Base-by-base conservation (phyloP, 2,113 vertebrate genomes). In the Bubo scandiacus region DNA sequence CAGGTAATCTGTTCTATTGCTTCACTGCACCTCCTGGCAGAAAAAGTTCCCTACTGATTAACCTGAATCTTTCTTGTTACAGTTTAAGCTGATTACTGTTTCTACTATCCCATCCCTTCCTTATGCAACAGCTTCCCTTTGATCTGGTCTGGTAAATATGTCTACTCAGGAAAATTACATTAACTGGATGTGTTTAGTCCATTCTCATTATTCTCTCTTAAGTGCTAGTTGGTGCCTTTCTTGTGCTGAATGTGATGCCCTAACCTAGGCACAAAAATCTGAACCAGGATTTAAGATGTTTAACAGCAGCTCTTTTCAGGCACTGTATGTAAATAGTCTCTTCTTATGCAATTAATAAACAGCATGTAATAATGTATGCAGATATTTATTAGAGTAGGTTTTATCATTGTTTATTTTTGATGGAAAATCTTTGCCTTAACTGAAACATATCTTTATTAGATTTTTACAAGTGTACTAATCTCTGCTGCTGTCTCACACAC, bases 51-150 rank as follows among this genome's bases (percentile, higher is more conserved):
- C 20, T 45, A 6, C 42, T 61, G 77, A 91, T 73, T 81, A 75
- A 86, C 83, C 83, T 65, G 58, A 91, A 55, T 83, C 62, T 86
- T 88, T 90, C 79, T 68, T 92, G 45, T 36, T 77, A 20, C 36
- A 42, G 54, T 88, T 86, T 90, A 96, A 96, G 89, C 58, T 43
- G 71, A 92, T 92, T 72, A 80, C 57, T 68, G 22, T 65, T 92
- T 61, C 67, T 0, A 0, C 71, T 91, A 23, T 77, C 58, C 12
- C 58, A 68, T 82, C 62, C 67, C 86, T 92, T 62, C 67, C 72
- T 92, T 92, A 72, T 26, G 49, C 82, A 77, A 61, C 20, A 68
- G 49, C 70, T 86, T 83, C 29, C 13, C 82, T 96, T 94, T 94
- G 86, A 96, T 83, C 49, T 88, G 30, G 36, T 57, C 49, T 95